These are phyloP conservation scores for Accipiter virgatus DNA, from an alignment of 2,113 vertebrate species.

Conservation along the genomic window DNA sequence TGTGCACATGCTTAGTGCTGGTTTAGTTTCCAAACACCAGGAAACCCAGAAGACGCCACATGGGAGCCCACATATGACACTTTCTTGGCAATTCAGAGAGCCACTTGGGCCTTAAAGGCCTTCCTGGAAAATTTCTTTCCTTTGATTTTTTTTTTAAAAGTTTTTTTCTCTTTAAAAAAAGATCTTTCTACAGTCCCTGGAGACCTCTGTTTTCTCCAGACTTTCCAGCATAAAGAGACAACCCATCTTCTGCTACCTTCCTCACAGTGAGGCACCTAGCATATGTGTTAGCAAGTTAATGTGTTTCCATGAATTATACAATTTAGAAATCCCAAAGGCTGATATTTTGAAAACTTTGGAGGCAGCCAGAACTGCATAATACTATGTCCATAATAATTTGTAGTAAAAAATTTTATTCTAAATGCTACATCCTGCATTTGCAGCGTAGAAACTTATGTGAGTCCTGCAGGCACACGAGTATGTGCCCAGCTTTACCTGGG, in stretches of 20 bases:
- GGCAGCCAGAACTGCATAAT: not conserved
- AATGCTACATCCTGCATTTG: not conserved
- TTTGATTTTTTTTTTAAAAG: not conserved
- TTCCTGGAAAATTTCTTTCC: not conserved
- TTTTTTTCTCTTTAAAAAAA: not conserved
- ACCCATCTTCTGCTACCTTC: not conserved
- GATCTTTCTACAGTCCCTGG: not conserved
- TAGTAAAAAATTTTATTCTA: not conserved
- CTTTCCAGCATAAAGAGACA: not conserved
- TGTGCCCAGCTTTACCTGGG: not conserved
- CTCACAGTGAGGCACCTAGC: not conserved
- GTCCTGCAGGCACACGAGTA: not conserved
- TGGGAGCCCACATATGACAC: not conserved
- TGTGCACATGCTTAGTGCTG: not conserved
- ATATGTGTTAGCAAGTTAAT: not conserved
- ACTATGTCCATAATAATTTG: not conserved
- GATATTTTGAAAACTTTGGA: not conserved
- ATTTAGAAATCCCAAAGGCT: not conserved
- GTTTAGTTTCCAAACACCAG: not conserved
- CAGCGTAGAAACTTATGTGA: not conserved
- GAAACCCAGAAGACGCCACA: not conserved
- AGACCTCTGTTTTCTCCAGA: not conserved
- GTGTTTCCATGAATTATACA: not conserved
- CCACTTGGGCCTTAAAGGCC: not conserved
- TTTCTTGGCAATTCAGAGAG: not conserved